phyloP scores from a whole-genome alignment of 2,888 invertebrate genomes.

The Eurytoma adleriae region DNA sequence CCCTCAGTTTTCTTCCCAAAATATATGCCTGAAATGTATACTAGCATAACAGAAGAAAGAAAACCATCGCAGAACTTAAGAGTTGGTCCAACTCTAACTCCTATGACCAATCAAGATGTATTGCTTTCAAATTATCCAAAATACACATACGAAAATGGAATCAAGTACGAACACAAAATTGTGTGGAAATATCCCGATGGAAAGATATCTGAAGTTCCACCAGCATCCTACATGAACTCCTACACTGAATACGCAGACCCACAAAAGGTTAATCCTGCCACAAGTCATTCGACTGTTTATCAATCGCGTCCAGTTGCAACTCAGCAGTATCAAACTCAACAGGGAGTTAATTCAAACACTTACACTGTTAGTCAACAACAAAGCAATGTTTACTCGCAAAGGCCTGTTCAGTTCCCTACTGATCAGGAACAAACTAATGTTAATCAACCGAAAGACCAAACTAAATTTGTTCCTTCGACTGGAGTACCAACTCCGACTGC shows the following conservation, averaged over 20 bases:
- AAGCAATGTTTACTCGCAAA: conserved; percentile 67
- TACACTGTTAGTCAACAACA: neutral
- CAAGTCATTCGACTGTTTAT: conserved; percentile 7
- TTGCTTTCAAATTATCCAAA: conserved; percentile 62
- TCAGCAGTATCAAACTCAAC: conserved; percentile 42
- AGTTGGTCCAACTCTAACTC: neutral
- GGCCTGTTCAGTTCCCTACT: conserved; percentile 68
- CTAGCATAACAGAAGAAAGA: neutral
- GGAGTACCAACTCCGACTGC: neutral
- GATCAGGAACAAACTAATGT: conserved; percentile 41
- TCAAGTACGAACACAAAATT: conserved; percentile 72
- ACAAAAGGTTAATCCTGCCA: conserved; percentile 9
- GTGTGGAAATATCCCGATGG: conserved; percentile 75
- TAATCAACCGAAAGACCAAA: conserved; percentile 25
- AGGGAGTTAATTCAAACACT: conserved; percentile 25
- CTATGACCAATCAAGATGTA: conserved; percentile 9
- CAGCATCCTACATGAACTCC: conserved; percentile 63
- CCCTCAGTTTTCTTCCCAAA: conserved; percentile 28
- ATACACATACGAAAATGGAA: conserved; percentile 70
- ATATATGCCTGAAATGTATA: conserved; percentile 25
- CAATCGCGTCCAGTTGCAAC: conserved; percentile 28
- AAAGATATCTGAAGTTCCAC: conserved; percentile 68
- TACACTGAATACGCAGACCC: conserved; percentile 53
- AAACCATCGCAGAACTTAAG: conserved; percentile 13
- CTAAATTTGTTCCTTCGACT: conserved; percentile 15